These are phyloP conservation scores for Cyanoramphus novaezelandiae DNA, from an alignment of 2,113 vertebrate species.

Conservation along the genomic window DNA sequence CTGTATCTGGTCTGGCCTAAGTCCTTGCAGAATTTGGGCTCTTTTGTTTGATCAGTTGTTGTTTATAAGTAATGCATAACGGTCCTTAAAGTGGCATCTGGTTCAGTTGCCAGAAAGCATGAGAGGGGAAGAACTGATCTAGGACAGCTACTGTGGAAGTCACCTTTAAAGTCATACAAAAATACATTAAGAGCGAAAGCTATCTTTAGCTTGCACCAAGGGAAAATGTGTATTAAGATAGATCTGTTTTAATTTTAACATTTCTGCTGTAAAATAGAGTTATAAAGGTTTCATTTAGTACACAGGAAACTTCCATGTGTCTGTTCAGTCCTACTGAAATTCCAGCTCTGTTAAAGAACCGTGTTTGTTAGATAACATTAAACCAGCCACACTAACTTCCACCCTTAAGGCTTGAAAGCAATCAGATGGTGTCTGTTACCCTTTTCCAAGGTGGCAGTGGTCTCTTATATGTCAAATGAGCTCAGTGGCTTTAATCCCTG, in stretches of 20 bases:
- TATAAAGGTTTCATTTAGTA: neutral
- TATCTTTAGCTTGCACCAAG: neutral
- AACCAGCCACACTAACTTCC: neutral
- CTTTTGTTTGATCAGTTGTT: neutral
- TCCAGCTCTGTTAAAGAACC: neutral
- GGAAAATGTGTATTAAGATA: neutral
- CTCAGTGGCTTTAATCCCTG: conserved; percentile 38
- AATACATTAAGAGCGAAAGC: conserved; percentile 4
- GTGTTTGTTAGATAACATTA: neutral
- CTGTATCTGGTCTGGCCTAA: neutral
- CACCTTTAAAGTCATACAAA: conserved; percentile 16
- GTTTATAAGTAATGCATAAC: neutral
- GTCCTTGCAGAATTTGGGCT: neutral
- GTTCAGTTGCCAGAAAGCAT: neutral
- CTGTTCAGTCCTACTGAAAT: neutral
- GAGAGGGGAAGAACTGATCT: neutral
- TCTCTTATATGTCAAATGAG: conserved; percentile 22
- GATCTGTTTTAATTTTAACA: neutral
- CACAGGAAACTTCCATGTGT: neutral
- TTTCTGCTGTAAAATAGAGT: neutral
- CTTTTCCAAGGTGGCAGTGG: conserved; percentile 27
- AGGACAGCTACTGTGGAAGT: neutral
- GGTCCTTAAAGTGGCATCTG: neutral
- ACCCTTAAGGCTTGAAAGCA: conserved; percentile 9
- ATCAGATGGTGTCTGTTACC: conserved; percentile 23